Percentiles rank a stretch among this genome's conserved stretches.
Evolutionary conservation across 1,140 invertebrate species (phyloP).

Genomic region (Tachypleus tridentatus): DNA sequence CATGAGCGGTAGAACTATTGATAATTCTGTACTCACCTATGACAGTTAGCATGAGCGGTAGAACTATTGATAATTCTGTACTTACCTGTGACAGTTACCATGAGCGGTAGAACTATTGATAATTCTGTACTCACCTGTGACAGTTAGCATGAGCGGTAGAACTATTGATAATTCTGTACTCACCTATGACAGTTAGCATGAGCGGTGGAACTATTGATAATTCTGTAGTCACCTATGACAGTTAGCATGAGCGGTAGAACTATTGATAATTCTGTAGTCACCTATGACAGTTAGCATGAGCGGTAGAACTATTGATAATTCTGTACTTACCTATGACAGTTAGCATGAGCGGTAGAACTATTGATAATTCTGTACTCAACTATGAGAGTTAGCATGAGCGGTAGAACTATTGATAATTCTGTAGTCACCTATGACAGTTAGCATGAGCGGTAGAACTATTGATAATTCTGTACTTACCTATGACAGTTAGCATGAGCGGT

Average conservation of each 20-base stretch:
- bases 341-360: slow-evolving; percentile 3
- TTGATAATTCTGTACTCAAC: slow-evolving; percentile 7
- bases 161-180: not conserved
- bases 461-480: slow-evolving; percentile 9
- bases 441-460: not conserved
- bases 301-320: too few relatives aligned
- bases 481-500: slow-evolving; percentile 12
- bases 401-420: too few relatives aligned
- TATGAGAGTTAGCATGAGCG: slow-evolving; percentile 13
- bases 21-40: slow-evolving; percentile 12
- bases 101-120: not conserved
- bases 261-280: slow-evolving; percentile 1
- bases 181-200: slow-evolving; percentile 18
- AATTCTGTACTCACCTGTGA: slow-evolving; percentile 14
- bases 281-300: slow-evolving; percentile 16
- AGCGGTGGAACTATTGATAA: too few relatives aligned
- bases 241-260: slow-evolving; percentile 5
- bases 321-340: slow-evolving; percentile 16
- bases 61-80: not conserved
- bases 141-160: slow-evolving; percentile 7
- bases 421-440: slow-evolving; percentile 17
- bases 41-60: slow-evolving; percentile 10
- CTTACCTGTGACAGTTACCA: slow-evolving; percentile 18
- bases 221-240: slow-evolving; percentile 15
- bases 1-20: not conserved